Base-by-base conservation (phyloP, 1,140 invertebrate genomes). In the Mya arenaria region DNA sequence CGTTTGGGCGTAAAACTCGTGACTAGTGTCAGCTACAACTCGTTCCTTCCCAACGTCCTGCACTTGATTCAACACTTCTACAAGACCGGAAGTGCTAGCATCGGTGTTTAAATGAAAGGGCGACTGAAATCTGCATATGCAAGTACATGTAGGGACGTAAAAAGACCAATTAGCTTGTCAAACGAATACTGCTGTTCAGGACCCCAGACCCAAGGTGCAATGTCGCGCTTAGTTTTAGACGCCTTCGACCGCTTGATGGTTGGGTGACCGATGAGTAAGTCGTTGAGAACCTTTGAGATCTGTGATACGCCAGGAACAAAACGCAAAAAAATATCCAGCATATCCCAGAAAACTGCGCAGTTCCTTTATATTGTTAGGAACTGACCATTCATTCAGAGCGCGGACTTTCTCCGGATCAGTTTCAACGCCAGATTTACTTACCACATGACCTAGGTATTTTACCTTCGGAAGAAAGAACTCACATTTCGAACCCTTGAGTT, bases 371-470 rank as follows among this genome's bases (percentile, higher is more conserved):
- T 66, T 89, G 13, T 4, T 86, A 28, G 92, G 91, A 30, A 17
- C 81, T 32, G 87, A 89, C 77, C 85, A 90, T 15, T 87, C 52
- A 34, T 62, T 66, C 13, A 92, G 79, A 17, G 85, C 82, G 62
- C 74, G 28, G 5, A 91, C 83, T 77, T 93, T 93, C 0, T 83
- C 77, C n/a, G 72, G 82, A 81, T 90, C 84, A 6, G 86, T 84
- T 19, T 48, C 60, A 25, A 90, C 77, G 5, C 87, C 88, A 6
- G 89, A 30, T 10, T 32, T 30, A 10, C 41, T 82, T 15, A 92
- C 84, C 19, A 83, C 69, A 41, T 90, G 85, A 4, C 90, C 89
- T 8, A 32, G 60, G 82, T 83, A 91, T 13, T 25, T 65, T 5
- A 90, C 69, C 56, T 87, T 56, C 1, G 39, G n/a, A 30, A 71